Evolutionary conservation across 92 coral and sea anemone genomes (phyloP).

Genomic region (Pocillopora meandrina): DNA sequence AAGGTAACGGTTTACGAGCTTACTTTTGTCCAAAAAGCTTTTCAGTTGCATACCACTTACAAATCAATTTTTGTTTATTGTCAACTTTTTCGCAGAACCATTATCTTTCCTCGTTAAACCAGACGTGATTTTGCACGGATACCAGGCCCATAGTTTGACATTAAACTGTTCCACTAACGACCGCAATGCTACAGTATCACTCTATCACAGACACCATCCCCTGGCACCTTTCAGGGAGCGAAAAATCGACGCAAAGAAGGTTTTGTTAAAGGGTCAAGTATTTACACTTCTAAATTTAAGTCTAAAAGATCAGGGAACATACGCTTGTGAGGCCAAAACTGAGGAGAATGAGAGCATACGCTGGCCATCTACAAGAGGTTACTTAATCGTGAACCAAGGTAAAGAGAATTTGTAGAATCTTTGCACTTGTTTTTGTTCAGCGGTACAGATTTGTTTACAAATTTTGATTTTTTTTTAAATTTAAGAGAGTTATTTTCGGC

Average conservation of each 20-base stretch:
- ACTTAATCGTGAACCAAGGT: slow-evolving; percentile 12
- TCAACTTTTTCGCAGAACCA: slow-evolving; percentile 4
- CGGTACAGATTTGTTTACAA: no score
- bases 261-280: background rate
- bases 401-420: background rate
- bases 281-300: slow-evolving; percentile 24
- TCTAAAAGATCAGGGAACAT: slow-evolving; percentile 9
- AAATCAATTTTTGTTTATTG: no score
- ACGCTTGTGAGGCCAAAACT: slow-evolving; percentile 16
- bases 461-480: no score
- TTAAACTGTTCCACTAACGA: slow-evolving; percentile 31
- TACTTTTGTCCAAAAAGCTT: no score
- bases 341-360: slow-evolving; percentile 11
- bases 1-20: no score
- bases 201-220: background rate
- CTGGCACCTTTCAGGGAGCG: background rate
- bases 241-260: background rate
- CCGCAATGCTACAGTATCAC: slow-evolving; percentile 16
- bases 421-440: no score
- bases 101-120: slow-evolving; percentile 4
- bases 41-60: no score
- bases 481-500: no score
- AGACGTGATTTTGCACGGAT: background rate
- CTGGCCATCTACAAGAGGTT: slow-evolving; percentile 16
- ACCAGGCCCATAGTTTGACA: background rate